Evolutionary conservation across 53 echinoderm and acorn worm species (phyloP), one percentile per base, ranked within the genome.

Genomic region (Patiria pectinifera): DNA sequence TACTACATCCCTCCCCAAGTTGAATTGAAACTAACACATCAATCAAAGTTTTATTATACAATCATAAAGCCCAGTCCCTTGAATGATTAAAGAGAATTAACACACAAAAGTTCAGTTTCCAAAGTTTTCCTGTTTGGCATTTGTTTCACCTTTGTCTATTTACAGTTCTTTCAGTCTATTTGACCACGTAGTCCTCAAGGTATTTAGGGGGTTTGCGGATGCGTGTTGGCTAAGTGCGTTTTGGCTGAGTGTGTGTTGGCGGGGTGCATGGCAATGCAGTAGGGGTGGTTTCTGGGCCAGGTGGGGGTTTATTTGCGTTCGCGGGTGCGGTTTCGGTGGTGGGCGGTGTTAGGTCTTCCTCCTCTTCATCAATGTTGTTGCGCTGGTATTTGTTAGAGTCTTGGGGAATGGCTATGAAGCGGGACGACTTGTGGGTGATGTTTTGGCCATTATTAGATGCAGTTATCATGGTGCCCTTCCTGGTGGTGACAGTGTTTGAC

Each of bases 371-470:
- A 9, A 83, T 83, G 35, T 43, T 6, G 48, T 24, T 11, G 61
- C 16, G 63, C 62, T 59, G 43, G 83, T 83, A 60, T 5, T 22
- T 11, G 25, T 76, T 76, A 23, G 25, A 11, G 35, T 25, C 76
- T 22, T 0, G 22, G 11, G 76, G 24, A 4, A 76, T 76, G 35
- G 22, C 25, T 24, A 63, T 62, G 83, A 83, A 83, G 19, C 35
- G 11, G 83, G 83, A 83, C 35, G 83, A 83, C 63, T 83, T 83
- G n/a, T 63, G 66, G 10, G 83, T 83, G 63, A 83, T 83, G 60
- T 59, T 25, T 22, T 83, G 83, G 66, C 18, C 83, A 83, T 83
- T 24, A 2, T 61, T 35, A 61, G 44, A 63, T 26, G 63, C 44
- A 7, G 83, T 83, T 6, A 83, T n/a, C 63, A 63, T 47, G 15